Percentiles rank a stretch among this genome's conserved stretches.
Evolutionary conservation across 2,797 vertebrate genomes (phyloP).

Genomic region (Benthosema pterotum): DNA sequence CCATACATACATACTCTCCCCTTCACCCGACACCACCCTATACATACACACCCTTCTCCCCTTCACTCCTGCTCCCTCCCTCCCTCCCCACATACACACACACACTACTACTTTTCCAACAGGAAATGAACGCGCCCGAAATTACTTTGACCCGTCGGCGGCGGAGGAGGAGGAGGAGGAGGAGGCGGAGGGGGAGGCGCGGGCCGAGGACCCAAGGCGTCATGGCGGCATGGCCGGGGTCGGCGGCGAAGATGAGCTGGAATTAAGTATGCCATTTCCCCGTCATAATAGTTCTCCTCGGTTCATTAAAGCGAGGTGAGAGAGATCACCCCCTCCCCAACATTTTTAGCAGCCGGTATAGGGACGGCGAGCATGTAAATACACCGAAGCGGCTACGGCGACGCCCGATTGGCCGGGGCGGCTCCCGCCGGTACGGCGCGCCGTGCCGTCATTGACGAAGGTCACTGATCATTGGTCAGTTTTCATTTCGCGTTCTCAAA

Average conservation of each 20-base stretch:
- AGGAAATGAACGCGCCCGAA: conserved; percentile 94
- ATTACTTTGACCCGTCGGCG: conserved; percentile 94
- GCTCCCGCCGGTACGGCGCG: no score
- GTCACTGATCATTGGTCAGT: conserved; percentile 82
- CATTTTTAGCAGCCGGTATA: no score
- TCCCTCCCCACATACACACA: conserved; percentile 10
- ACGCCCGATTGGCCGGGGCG: conserved; percentile 61
- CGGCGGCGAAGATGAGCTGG: conserved; percentile 92
- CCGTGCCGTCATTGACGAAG: conserved; percentile 80
- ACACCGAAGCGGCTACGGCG: conserved; percentile 72
- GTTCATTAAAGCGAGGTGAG: conserved; percentile 97
- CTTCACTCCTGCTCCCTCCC: background rate
- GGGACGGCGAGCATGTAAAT: conserved; percentile 81
- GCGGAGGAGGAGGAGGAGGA: conserved; percentile 82
- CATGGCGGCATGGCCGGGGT: conserved; percentile 82
- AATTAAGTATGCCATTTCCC: conserved; percentile 98
- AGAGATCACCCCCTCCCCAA: conserved; percentile 86
- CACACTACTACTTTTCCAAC: conserved; percentile 84
- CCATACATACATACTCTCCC: conserved; percentile 57
- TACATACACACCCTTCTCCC: background rate
- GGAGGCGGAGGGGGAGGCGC: conserved; percentile 80
- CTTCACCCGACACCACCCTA: conserved; percentile 15
- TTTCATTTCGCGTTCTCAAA: conserved; percentile 64
- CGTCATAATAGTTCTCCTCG: conserved; percentile 93
- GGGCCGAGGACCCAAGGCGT: conserved; percentile 91